A percentile compares a stretch with the other conserved stretches of the same genome.
phyloP scores from a whole-genome alignment of 2,888 invertebrate genomes.

The Dicyrtoma fusca region DNA sequence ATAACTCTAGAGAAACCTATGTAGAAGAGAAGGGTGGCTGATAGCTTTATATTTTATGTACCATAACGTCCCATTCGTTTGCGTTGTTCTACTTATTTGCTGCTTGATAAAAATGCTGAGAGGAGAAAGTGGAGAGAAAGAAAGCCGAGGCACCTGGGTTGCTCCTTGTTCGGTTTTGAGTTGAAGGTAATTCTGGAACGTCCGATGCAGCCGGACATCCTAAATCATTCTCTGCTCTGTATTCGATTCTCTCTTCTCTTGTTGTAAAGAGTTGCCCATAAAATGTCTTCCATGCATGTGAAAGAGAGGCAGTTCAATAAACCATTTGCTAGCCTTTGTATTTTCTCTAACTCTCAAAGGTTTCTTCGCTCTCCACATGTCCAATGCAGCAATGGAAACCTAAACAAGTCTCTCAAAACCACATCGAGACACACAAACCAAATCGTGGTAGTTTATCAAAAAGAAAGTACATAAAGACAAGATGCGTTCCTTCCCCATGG shows the following conservation, averaged over 20 bases:
- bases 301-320: constrained; percentile 6
- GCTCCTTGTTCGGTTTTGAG: not conserved
- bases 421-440: too few species aligned
- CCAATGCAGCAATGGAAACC: not conserved
- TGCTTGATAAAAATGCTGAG: not conserved
- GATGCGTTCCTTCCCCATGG: not conserved
- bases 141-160: not conserved
- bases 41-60: too few species aligned
- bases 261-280: not conserved
- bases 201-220: constrained; percentile 11
- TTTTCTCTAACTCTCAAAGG: not conserved
- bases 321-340: constrained; percentile 10
- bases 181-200: not conserved
- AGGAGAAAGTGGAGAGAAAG: not conserved
- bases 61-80: too few species aligned
- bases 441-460: constrained; percentile 8
- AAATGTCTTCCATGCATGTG: not conserved
- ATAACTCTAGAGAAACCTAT: too few species aligned
- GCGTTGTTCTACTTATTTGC: too few species aligned
- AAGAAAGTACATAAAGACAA: constrained; percentile 21
- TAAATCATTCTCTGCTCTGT: constrained; percentile 5
- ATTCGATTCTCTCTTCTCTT: not conserved
- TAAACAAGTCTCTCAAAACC: too few species aligned
- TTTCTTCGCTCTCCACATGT: constrained; percentile 1
- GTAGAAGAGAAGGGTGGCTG: too few species aligned